phyloP scores from a whole-genome alignment of 2,888 invertebrate species.

The Phoenoteleia sp. region DNA sequence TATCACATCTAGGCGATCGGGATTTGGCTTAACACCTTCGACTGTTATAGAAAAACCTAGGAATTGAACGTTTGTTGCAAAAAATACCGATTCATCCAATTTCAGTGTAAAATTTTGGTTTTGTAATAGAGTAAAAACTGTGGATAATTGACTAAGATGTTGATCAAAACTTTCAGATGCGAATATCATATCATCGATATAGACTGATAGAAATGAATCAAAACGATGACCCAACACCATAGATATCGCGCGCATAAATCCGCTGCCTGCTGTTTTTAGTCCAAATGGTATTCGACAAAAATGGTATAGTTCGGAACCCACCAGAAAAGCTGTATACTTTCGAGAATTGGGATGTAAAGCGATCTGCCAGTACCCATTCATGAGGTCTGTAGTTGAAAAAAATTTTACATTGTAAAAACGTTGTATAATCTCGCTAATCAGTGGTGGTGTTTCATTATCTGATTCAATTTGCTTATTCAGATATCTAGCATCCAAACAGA shows the following conservation, averaged over 20 bases:
- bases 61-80: not conserved
- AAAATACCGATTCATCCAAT: slow-evolving; percentile 46
- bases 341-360: not conserved
- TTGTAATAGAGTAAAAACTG: slow-evolving; percentile 59
- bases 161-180: not conserved
- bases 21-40: slow-evolving; percentile 12
- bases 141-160: not conserved
- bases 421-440: slow-evolving; percentile 69
- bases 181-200: not conserved
- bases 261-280: not conserved
- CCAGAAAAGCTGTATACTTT: not conserved
- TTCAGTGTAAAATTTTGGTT: slow-evolving; percentile 46
- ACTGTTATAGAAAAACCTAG: slow-evolving; percentile 23
- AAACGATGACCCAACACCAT: not conserved
- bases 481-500: slow-evolving; percentile 80
- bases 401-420: slow-evolving; percentile 44
- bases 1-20: slow-evolving; percentile 11
- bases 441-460: slow-evolving; percentile 76
- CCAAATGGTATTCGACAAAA: not conserved
- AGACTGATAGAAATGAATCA: not conserved
- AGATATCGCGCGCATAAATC: slow-evolving; percentile 10
- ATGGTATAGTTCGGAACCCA: not conserved
- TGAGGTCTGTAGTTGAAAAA: not conserved
- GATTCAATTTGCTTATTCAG: slow-evolving; percentile 78
- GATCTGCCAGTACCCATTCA: slow-evolving; percentile 15